Base-by-base conservation (phyloP, 2,888 invertebrate genomes). In the Octodonta nipae region DNA sequence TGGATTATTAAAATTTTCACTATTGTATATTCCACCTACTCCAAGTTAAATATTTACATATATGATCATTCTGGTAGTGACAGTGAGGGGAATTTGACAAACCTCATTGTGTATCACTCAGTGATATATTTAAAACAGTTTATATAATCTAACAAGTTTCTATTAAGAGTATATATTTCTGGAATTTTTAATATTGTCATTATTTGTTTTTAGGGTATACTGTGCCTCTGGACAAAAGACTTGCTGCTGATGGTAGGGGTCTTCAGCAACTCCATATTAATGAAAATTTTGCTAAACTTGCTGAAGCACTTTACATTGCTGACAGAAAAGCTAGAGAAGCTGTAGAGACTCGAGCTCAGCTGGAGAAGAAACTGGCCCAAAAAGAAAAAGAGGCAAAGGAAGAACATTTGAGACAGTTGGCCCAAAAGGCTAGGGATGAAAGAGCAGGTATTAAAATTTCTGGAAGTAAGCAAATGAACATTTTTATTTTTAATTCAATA, bases 301-400 rank as follows among this genome's bases (percentile, higher is more conserved):
- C 98, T 0, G 96, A 99, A 58, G 89, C 98, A 1, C 64, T 99
- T 30, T 96, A 95, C 57, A 95, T 98, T 47, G 96, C 98, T 2
- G 98, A 98, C 58, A 64, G 65, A 52, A 96, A 96, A 63, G 95
- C 96, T 0, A 70, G 96, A 27, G 96, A 98, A 61, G 92, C 93
- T 1, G 96, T 99, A 0, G 96, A 98, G 55, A 89, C 91, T 47
- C 67, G 98, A 15, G 91, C 95, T 0, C 91, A 95, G 54, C 66
- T 98, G 2, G 96, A 98, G 60, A 85, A 91, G 65, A 86, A 92
- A 63, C 60, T 96, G 43, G 96, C 96, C 0, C 93, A 96, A 58
- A 86, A 95, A 49, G 95, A 98, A 58, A 98, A 98, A 56, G 95
- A 95, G 58, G 88, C 88, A 64, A 93, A 93, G 50, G 95, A 99